Evolutionary conservation across 2,113 vertebrate genomes (phyloP).

Genomic region (Galbula dea): DNA sequence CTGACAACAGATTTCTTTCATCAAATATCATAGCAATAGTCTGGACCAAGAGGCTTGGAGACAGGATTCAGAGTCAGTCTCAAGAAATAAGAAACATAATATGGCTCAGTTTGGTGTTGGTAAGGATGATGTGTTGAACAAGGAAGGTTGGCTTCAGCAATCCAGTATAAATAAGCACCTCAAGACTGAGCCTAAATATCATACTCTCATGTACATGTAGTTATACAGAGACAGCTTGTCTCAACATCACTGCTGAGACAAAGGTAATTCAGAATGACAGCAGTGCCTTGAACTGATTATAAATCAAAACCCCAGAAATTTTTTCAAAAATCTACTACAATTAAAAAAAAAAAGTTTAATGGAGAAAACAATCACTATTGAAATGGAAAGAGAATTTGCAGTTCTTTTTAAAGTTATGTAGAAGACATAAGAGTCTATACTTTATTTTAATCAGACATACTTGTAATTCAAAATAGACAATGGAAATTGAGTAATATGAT

Average conservation of each 20-base stretch:
- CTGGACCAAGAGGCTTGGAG: background rate
- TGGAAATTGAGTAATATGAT: background rate
- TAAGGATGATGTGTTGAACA: background rate
- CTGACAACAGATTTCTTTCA: background rate
- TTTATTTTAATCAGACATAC: background rate
- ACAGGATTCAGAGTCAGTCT: background rate
- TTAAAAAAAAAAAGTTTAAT: background rate
- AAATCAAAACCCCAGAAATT: background rate
- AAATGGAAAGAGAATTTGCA: background rate
- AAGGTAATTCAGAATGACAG: background rate
- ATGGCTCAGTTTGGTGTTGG: background rate
- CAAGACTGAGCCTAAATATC: background rate
- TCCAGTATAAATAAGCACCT: too few relatives aligned
- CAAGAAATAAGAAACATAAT: background rate
- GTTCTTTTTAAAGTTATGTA: background rate
- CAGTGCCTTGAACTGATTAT: background rate
- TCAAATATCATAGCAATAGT: background rate
- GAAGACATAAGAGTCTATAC: background rate
- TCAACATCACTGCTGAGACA: background rate
- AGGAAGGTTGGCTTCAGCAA: background rate
- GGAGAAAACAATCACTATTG: background rate
- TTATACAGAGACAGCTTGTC: too few relatives aligned
- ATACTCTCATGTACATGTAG: fast-evolving
- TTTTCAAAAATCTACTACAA: background rate
- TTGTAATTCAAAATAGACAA: background rate